Evolutionary conservation across 2,888 invertebrate genomes (phyloP), one percentile per base, ranked within the genome.

Genomic region (Cephus pygmeus): DNA sequence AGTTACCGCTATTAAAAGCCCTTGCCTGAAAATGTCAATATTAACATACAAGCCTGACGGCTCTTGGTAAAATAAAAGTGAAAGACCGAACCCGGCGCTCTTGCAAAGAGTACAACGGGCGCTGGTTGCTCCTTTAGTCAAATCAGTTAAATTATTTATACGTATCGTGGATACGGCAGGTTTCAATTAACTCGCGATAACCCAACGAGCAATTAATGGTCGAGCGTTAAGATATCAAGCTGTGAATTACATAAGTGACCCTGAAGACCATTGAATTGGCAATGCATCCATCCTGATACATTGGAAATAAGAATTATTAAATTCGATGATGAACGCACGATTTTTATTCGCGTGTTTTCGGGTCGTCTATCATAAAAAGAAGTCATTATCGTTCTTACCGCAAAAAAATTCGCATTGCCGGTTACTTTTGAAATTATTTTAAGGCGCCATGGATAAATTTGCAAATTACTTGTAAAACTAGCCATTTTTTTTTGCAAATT

Each of bases 11-110:
- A 77, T 77, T 77, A 69, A 71, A 77, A 77, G 36, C 75, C 75
- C 75, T 75, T 77, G 77, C 69, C 75, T 69, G 69, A 77, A 77
- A 77, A 77, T 77, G 77, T 77, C 75, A 77, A 75, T 77, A 77
- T 77, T 77, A 77, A 75, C 77, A 77, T 77, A 77, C 77, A 77
- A 71, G 77, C 40, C 40, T 36, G 71, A 36, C 77, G 71, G 75
- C 69, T 69, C 40, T 30, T 75, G 34, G 34, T 36, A 71, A 71
- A 71, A 34, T 34, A 71, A 71, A 34, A 71, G 31, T 34, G 31
- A 71, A 31, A 34, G 71, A 71, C 71, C 11, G 71, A 71, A 71
- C 71, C 30, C 71, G 33, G 30, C 30, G 71, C 71, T 34, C 33
- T 9, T 30, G 33, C 33, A 30, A 15, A 23, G 33, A 71, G 34